Base-by-base conservation (phyloP, 2,797 vertebrate species). In the Sebastes aleutianus region DNA sequence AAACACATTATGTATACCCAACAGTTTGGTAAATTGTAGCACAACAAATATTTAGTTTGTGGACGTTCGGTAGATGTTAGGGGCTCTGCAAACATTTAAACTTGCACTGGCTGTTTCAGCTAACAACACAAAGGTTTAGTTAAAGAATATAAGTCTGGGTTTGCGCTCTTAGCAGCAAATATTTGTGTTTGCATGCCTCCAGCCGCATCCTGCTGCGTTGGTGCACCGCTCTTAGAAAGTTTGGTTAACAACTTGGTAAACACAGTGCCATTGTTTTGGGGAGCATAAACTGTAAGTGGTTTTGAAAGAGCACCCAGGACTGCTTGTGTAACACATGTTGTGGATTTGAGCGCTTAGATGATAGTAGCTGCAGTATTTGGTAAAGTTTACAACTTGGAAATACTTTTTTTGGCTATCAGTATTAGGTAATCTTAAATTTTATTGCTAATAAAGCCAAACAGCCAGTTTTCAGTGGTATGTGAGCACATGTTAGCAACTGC, bases 191-290 rank as follows among this genome's bases (percentile, higher is more conserved):
- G 36, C 14, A 81, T 70, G 70, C 56, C 26, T 75, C 67, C 24
- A 10, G 59, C 68, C 3, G 6, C 67, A 34, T 70, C 63, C 73
- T 74, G 27, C 36, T 70, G 61, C 31, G 11, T 62, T 56, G 9
- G 43, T 72, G 14, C 8, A 29, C 36, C 7, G 0, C 27, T 75
- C 39, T 53, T 57, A 31, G 61, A 79, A 69, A 22, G 9, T 61
- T 56, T 2, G 34, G 66, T 74, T 74, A 65, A 85, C 63, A 78
- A 5, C 69, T 24, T 57, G 26, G 53, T 74, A 65, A 82, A 84
- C 75, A 83, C 34, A 16, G 58, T 18, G 8, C 31, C 9, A 74
- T 85, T 83, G 79, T 82, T 70, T 77, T 61, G 32, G 5, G 59
- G 13, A 70, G 26, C n/a, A 26, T 20, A 53, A 26, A 61, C 26